Evolutionary conservation across 1,140 invertebrate species (phyloP).

Genomic region (Bombus superbus): DNA sequence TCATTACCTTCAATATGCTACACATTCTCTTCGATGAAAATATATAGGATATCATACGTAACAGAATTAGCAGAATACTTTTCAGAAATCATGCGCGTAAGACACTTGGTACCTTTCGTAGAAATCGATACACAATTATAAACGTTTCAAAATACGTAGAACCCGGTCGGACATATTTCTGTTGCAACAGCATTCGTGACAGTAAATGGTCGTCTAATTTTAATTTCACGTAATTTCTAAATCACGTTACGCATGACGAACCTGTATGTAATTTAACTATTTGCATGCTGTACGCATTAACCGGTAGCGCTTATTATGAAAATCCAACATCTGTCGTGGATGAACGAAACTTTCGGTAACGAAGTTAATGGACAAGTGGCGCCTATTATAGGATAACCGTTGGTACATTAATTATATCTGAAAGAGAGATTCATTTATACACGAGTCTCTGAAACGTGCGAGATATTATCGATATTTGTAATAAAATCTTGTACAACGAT

Average conservation of each 20-base stretch:
- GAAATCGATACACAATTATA: no score
- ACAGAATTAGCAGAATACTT: no score
- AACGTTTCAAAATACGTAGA: no score
- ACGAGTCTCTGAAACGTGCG: no score
- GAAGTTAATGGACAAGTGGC: slow-evolving; percentile 34
- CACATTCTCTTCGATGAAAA: no score
- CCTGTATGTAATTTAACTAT: slow-evolving; percentile 39
- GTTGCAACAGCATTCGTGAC: neutral
- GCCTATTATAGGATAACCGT: neutral
- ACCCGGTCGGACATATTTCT: neutral
- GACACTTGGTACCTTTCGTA: no score
- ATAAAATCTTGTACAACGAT: no score
- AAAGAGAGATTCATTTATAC: neutral
- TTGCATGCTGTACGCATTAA: neutral
- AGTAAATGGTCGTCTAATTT: neutral
- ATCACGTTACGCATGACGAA: slow-evolving; percentile 25
- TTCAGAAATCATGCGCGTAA: no score
- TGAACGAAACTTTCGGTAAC: slow-evolving; percentile 45
- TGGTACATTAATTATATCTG: slow-evolving; percentile 3
- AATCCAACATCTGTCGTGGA: slow-evolving; percentile 41
- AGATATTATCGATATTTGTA: no score
- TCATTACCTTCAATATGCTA: no score
- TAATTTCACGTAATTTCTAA: slow-evolving; percentile 16
- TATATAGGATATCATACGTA: no score
- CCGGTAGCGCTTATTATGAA: slow-evolving; percentile 35